These are phyloP conservation scores for Strigops habroptila DNA, from an alignment of 2,113 vertebrate genomes.

Conservation along the genomic window DNA sequence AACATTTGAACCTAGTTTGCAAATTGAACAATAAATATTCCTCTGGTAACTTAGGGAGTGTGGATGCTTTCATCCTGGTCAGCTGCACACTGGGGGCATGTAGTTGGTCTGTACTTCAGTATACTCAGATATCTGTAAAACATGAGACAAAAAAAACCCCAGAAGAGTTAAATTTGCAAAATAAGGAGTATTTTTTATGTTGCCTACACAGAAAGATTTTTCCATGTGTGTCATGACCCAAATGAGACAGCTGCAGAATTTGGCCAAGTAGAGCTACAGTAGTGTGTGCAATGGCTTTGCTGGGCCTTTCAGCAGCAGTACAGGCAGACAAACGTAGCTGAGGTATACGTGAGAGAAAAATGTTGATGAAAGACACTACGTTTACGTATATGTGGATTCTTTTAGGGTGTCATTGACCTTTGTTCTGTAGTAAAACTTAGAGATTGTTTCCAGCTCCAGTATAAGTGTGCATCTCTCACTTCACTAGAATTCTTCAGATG, in stretches of 20 bases:
- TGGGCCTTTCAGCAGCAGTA: neutral
- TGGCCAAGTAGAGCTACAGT: neutral
- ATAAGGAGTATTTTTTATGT: neutral
- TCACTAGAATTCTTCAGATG: neutral
- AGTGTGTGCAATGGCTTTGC: neutral
- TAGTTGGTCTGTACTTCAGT: neutral
- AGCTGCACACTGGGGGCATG: neutral
- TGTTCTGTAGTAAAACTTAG: neutral
- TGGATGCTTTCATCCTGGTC: neutral
- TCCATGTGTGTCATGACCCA: neutral
- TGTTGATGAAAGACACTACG: neutral
- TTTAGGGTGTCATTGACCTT: neutral
- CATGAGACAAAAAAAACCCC: neutral
- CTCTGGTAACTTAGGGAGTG: neutral
- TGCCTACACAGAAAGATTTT: neutral
- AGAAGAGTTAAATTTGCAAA: neutral
- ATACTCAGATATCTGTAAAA: neutral
- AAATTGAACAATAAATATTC: neutral
- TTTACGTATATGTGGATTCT: neutral
- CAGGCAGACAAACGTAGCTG: accelerated
- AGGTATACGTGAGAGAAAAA: neutral
- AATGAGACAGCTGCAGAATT: neutral
- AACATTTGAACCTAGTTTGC: neutral
- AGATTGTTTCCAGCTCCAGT: neutral
- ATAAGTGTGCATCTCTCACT: neutral